phyloP scores from a whole-genome alignment of 2,113 vertebrate species.

The Ondatra zibethicus region DNA sequence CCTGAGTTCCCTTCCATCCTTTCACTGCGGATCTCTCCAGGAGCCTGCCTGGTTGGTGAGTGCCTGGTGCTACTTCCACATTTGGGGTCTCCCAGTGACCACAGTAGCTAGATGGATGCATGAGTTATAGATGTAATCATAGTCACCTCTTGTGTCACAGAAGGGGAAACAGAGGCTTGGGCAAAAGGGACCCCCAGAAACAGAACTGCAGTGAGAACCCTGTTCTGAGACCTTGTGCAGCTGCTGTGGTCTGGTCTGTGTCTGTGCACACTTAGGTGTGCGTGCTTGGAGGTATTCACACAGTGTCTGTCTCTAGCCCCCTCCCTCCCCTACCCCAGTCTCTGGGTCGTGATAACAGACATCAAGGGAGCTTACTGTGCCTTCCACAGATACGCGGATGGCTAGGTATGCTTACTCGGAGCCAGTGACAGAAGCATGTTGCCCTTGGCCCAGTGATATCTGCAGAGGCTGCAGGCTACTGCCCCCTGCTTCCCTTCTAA shows the following conservation, averaged over 20 bases:
- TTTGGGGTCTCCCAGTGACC: fast-evolving
- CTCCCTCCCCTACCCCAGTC: background rate
- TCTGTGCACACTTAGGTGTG: background rate
- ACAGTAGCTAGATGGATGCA: fast-evolving
- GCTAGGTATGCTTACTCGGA: background rate
- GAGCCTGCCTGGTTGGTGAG: background rate
- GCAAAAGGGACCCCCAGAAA: background rate
- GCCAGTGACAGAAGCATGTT: background rate
- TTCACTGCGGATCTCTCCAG: fast-evolving
- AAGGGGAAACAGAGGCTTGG: background rate
- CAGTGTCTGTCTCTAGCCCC: fast-evolving
- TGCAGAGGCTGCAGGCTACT: background rate
- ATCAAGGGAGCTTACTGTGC: background rate
- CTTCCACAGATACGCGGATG: background rate
- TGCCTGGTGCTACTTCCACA: fast-evolving
- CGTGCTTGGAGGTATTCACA: too few species aligned
- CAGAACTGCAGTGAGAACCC: fast-evolving
- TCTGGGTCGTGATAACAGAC: background rate
- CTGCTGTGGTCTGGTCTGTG: background rate
- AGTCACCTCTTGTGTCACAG: background rate
- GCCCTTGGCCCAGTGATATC: background rate
- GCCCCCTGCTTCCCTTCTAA: background rate
- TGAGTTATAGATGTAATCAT: background rate
- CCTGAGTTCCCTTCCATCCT: fast-evolving
- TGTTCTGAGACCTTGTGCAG: background rate